These are phyloP conservation scores for Globia sparganii DNA, from an alignment of 2,888 invertebrate genomes.

Conservation along the genomic window DNA sequence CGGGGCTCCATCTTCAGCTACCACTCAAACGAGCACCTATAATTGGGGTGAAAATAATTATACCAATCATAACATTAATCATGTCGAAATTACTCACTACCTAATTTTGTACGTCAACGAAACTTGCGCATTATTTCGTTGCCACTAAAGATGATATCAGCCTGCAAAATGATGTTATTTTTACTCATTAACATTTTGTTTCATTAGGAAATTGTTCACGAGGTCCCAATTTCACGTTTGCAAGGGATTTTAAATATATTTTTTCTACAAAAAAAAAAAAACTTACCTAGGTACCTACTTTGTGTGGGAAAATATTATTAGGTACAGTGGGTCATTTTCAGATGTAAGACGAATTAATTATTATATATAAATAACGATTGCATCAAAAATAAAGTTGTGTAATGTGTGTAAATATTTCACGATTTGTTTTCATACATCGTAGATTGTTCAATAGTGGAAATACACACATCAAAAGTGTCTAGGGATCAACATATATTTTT, in stretches of 20 bases:
- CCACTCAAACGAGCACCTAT: slow-evolving; percentile 50
- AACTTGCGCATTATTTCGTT: slow-evolving; percentile 45
- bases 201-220: slow-evolving; percentile 28
- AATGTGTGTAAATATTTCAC: slow-evolving; percentile 59
- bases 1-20: slow-evolving; percentile 30
- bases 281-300: not conserved
- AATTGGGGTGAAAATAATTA: slow-evolving; percentile 66
- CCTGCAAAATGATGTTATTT: slow-evolving; percentile 30
- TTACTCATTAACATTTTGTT: slow-evolving; percentile 37
- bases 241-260: not conserved
- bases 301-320: slow-evolving; percentile 8
- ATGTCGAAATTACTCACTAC: slow-evolving; percentile 50
- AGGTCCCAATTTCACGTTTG: slow-evolving; percentile 23
- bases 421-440: slow-evolving; percentile 53
- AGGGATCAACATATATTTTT: no score
- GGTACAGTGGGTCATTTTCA: slow-evolving; percentile 20
- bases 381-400: slow-evolving; percentile 38
- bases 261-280: not conserved
- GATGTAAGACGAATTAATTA: slow-evolving; percentile 41
- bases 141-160: slow-evolving; percentile 39
- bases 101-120: slow-evolving; percentile 37
- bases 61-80: slow-evolving; percentile 63
- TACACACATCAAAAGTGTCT: no score
- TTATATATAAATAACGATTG: slow-evolving; percentile 42
- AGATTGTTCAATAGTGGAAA: slow-evolving; percentile 44